These are phyloP conservation scores for Metallyticus violacea DNA, from an alignment of 2,888 invertebrate species.

Conservation along the genomic window DNA sequence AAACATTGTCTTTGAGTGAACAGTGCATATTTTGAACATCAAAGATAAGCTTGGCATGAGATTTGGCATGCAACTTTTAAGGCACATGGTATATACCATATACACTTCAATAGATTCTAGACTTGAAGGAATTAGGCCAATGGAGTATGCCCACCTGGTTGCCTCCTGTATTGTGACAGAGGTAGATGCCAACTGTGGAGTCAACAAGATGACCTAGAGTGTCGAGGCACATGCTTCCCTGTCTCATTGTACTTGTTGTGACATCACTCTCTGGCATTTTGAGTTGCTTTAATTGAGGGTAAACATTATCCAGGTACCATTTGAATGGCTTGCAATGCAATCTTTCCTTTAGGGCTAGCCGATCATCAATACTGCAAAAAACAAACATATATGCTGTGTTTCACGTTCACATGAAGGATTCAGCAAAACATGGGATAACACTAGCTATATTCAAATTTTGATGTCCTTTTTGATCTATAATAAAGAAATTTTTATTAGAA, in stretches of 20 bases:
- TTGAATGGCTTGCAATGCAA: conserved; percentile 91
- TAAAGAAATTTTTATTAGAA: too few species aligned
- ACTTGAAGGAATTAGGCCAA: background rate
- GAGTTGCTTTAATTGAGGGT: conserved; percentile 83
- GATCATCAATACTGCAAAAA: conserved; percentile 79
- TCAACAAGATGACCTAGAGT: conserved; percentile 89
- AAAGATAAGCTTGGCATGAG: too few species aligned
- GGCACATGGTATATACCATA: background rate
- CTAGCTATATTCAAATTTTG: too few species aligned
- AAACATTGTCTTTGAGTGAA: too few species aligned
- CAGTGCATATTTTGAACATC: too few species aligned
- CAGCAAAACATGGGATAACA: too few species aligned
- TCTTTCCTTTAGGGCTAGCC: conserved; percentile 71
- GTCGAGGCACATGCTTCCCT: conserved; percentile 84
- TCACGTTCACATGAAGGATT: too few species aligned
- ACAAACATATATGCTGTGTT: background rate
- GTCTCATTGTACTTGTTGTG: conserved; percentile 71
- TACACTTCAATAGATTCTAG: background rate
- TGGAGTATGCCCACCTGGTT: conserved; percentile 65
- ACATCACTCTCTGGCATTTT: conserved; percentile 47
- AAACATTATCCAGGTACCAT: conserved; percentile 91
- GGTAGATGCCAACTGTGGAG: conserved; percentile 85
- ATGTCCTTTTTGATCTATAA: too few species aligned
- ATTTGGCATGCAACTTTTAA: too few species aligned
- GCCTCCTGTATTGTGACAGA: conserved; percentile 94